Percentiles rank a stretch among this genome's conserved stretches.
Evolutionary conservation across 2,888 invertebrate species (phyloP).

Genomic region (Fissipunctia ypsillon): DNA sequence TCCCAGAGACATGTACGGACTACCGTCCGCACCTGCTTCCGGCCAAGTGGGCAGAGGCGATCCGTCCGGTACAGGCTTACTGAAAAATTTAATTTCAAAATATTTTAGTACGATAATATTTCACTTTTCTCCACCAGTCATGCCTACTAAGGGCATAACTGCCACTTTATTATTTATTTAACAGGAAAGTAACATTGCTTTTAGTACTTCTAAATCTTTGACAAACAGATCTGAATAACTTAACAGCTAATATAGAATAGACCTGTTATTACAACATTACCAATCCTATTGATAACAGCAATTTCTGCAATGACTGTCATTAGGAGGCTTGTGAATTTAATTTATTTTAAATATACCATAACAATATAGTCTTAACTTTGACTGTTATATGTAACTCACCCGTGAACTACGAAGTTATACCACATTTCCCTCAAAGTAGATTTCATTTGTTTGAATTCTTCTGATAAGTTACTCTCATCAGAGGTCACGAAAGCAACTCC

Average conservation of each 20-base stretch:
- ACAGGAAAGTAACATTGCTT: not conserved
- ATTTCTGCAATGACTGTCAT: not conserved
- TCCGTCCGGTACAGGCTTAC: conserved; percentile 71
- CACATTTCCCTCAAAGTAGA: conserved; percentile 62
- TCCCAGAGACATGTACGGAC: conserved; percentile 73
- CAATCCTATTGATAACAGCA: not conserved
- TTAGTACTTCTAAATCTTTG: not conserved
- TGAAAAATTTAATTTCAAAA: conserved; percentile 48
- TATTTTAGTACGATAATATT: not conserved
- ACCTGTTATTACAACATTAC: not conserved
- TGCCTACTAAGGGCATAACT: not conserved
- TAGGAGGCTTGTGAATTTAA: not conserved
- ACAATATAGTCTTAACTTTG: not conserved
- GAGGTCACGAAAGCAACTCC: conserved; percentile 20
- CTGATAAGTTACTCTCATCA: conserved; percentile 51
- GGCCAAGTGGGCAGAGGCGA: conserved; percentile 72
- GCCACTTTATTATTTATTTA: not conserved
- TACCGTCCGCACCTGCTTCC: conserved; percentile 57
- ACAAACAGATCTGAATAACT: not conserved
- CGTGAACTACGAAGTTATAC: conserved; percentile 67
- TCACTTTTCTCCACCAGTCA: not conserved
- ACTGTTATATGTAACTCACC: conserved; percentile 63
- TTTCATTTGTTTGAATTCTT: conserved; percentile 64
- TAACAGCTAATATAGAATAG: not conserved
- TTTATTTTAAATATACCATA: not conserved